Conservation (phyloP, 1,140 invertebrate genomes). For the Maniola jurtina region DNA sequence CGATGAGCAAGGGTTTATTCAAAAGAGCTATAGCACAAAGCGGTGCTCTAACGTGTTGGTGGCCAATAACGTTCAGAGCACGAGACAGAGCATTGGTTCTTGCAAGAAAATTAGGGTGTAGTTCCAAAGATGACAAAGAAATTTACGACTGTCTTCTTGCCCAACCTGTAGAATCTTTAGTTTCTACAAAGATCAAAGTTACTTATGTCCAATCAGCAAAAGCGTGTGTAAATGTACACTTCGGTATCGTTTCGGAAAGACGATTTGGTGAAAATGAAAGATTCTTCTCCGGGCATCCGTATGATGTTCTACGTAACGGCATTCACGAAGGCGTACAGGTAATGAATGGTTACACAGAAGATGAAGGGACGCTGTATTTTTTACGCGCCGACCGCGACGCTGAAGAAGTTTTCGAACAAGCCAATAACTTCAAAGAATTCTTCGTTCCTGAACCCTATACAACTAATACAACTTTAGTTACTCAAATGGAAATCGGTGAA, state of each 20-base stretch:
- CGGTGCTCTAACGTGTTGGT: slow-evolving; percentile 31
- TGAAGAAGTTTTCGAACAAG: slow-evolving; percentile 26
- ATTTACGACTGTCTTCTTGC: neutral
- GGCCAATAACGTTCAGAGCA: slow-evolving; percentile 27
- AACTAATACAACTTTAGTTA: slow-evolving; percentile 18
- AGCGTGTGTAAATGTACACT: slow-evolving; percentile 12
- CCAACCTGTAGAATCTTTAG: neutral
- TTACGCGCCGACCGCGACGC: slow-evolving; percentile 2
- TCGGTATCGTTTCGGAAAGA: slow-evolving; percentile 38
- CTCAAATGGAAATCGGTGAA: slow-evolving; percentile 41
- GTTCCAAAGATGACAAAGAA: slow-evolving; percentile 2
- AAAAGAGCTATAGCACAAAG: slow-evolving; percentile 39
- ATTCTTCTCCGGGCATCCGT: slow-evolving; percentile 36
- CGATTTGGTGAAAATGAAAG: slow-evolving; percentile 40
- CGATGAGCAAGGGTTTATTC: slow-evolving; percentile 59
- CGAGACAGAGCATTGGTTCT: slow-evolving; percentile 38
- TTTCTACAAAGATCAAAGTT: slow-evolving; percentile 1
- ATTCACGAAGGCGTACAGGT: slow-evolving; percentile 52
- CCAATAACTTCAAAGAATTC: slow-evolving; percentile 37
- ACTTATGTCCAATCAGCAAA: slow-evolving; percentile 25
- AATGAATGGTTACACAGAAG: slow-evolving; percentile 43
- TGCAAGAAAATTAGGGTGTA: slow-evolving; percentile 17
- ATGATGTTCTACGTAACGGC: slow-evolving; percentile 29
- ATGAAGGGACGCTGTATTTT: slow-evolving; percentile 44
- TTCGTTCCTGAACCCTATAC: slow-evolving; percentile 35